A percentile compares a stretch with the other conserved stretches of the same genome.
phyloP scores from a whole-genome alignment of 2,888 invertebrate genomes.

The Galerucella pusilla region DNA sequence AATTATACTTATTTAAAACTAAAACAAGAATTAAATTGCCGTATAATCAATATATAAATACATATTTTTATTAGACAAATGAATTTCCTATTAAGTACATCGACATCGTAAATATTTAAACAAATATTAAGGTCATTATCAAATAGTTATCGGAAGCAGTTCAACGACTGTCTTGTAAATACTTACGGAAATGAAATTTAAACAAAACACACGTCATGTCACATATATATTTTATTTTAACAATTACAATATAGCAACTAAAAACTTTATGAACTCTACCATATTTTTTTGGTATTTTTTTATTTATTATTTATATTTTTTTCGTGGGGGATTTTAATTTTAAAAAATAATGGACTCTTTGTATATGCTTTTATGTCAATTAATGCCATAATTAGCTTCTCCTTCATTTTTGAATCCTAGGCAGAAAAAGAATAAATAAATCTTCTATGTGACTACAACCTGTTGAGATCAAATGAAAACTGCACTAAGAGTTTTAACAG shows the following conservation, averaged over 20 bases:
- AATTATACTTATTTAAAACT: not conserved
- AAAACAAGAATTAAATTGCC: not conserved
- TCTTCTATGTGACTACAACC: too few relatives aligned
- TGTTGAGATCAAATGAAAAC: too few relatives aligned
- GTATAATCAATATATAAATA: not conserved
- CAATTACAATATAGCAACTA: not conserved
- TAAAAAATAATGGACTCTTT: not conserved
- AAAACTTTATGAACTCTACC: not conserved
- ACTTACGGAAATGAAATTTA: constrained; percentile 13
- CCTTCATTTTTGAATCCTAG: too few relatives aligned
- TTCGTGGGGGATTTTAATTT: not conserved
- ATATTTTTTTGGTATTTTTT: not conserved
- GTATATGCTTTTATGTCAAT: too few relatives aligned
- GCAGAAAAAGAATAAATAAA: too few relatives aligned
- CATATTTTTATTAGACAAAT: not conserved
- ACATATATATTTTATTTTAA: not conserved
- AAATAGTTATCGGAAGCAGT: constrained; percentile 28
- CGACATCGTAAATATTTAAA: constrained; percentile 23
- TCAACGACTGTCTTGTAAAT: constrained; percentile 32
- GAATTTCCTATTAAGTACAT: constrained; percentile 18
- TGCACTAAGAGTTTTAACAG: too few relatives aligned
- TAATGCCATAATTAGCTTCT: too few relatives aligned
- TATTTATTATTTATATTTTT: not conserved
- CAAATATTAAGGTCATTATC: constrained; percentile 39
- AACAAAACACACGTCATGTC: constrained; percentile 5